These are phyloP conservation scores for Patella vulgata DNA, from an alignment of 1,140 invertebrate genomes.

Conservation along the genomic window DNA sequence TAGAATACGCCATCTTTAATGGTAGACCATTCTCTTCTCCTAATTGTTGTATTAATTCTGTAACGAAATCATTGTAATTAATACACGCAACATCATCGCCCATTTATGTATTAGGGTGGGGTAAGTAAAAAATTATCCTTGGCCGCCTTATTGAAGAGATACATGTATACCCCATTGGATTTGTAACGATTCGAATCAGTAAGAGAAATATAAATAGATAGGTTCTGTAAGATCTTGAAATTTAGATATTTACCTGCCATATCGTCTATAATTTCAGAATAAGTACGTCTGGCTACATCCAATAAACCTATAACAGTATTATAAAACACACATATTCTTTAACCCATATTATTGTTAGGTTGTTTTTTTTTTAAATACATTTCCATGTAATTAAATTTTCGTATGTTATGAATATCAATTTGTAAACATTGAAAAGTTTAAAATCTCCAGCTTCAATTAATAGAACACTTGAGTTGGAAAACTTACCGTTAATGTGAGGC, in stretches of 20 bases:
- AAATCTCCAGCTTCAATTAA: not conserved
- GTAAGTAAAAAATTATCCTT: no score
- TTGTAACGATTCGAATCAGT: no score
- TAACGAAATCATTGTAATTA: conserved; percentile 13
- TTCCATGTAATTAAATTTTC: not conserved
- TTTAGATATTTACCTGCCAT: conserved; percentile 76
- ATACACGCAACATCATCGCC: not conserved
- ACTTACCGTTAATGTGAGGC: conserved; percentile 63
- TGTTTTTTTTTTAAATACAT: no score
- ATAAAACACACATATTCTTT: conserved; percentile 17
- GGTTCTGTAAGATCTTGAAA: no score
- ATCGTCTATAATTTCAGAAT: conserved; percentile 70
- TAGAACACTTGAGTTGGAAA: not conserved
- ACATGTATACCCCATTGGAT: no score
- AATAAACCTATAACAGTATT: conserved; percentile 48
- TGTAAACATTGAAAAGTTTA: not conserved
- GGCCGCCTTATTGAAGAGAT: no score
- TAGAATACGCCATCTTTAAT: conserved; percentile 75
- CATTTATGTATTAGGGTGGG: no score
- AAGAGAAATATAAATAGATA: no score
- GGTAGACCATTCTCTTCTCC: conserved; percentile 74
- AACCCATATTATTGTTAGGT: conserved; percentile 1
- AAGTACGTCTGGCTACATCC: conserved; percentile 63
- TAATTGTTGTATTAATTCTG: conserved; percentile 74
- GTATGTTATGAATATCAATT: not conserved